These are phyloP conservation scores for Probaryconus sp. DNA, from an alignment of 1,140 invertebrate genomes.

Conservation along the genomic window DNA sequence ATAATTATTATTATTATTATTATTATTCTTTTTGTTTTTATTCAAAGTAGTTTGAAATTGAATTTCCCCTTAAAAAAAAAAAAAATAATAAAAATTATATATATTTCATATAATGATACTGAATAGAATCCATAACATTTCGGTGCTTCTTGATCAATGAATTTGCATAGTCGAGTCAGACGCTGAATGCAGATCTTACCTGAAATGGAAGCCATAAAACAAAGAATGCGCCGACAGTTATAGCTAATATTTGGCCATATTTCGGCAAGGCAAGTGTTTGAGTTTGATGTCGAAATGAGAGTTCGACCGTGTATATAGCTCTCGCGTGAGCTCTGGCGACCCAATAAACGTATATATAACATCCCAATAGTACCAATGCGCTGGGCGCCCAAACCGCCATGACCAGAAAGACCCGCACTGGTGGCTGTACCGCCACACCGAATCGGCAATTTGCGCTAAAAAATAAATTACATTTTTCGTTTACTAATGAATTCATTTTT, in stretches of 20 bases:
- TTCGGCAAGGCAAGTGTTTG: constrained; percentile 76
- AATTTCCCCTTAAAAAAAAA: too few relatives aligned
- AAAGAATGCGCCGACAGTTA: constrained; percentile 82
- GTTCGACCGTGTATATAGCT: constrained; percentile 83
- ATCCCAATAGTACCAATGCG: constrained; percentile 79
- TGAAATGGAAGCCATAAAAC: constrained; percentile 83
- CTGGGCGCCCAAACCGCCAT: constrained; percentile 81
- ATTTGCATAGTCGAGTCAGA: too few relatives aligned
- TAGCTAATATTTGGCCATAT: constrained; percentile 82
- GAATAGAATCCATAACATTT: too few relatives aligned
- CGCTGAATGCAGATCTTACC: constrained; percentile 68
- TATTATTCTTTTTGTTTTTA: too few relatives aligned
- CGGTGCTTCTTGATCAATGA: too few relatives aligned
- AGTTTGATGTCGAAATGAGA: constrained; percentile 79
- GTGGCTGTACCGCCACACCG: constrained; percentile 74
- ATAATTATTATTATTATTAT: too few relatives aligned
- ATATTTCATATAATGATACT: too few relatives aligned
- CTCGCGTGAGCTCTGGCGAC: constrained; percentile 82
- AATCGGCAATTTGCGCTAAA: constrained; percentile 77
- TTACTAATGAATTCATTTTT: too few relatives aligned
- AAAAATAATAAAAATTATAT: too few relatives aligned
- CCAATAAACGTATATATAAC: constrained; percentile 83
- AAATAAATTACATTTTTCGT: constrained; percentile 46
- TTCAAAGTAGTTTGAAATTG: too few relatives aligned
- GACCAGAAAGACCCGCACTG: constrained; percentile 79